Percentiles rank a stretch among this genome's conserved stretches.
Evolutionary conservation across 2,113 vertebrate species (phyloP).

Genomic region (Urocolius indicus): DNA sequence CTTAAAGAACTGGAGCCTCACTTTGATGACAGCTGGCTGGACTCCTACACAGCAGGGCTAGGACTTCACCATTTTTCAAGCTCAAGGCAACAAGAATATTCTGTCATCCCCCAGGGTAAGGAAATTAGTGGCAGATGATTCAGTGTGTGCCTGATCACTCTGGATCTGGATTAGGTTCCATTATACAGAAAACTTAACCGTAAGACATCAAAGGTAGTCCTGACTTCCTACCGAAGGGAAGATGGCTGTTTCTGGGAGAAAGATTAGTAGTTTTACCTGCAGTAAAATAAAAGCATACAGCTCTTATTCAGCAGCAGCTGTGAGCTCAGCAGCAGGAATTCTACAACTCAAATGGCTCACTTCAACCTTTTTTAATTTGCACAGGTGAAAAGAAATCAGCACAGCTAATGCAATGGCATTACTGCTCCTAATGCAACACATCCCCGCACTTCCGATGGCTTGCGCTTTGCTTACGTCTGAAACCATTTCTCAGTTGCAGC

Average conservation of each 20-base stretch:
- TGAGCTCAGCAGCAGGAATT: background rate
- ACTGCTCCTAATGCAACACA: background rate
- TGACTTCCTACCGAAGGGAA: background rate
- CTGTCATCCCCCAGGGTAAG: background rate
- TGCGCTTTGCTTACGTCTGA: background rate
- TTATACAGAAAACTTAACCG: conserved; percentile 3
- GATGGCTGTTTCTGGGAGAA: background rate
- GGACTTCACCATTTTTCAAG: background rate
- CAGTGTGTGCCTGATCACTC: background rate
- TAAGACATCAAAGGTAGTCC: conserved; percentile 19
- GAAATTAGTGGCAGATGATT: conserved; percentile 47
- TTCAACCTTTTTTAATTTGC: background rate
- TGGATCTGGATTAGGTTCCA: background rate
- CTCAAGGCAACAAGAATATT: conserved; percentile 23
- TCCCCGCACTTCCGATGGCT: background rate
- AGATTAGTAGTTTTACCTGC: background rate
- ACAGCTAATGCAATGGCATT: background rate
- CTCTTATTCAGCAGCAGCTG: background rate
- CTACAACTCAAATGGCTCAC: background rate
- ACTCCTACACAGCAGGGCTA: conserved; percentile 10
- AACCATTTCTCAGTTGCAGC: background rate
- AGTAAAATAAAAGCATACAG: background rate
- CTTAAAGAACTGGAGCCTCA: background rate
- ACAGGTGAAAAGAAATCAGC: background rate
- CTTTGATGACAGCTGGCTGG: conserved; percentile 33